These are phyloP conservation scores for Glaucomys volans DNA, from an alignment of 2,113 vertebrate genomes.

Conservation along the genomic window DNA sequence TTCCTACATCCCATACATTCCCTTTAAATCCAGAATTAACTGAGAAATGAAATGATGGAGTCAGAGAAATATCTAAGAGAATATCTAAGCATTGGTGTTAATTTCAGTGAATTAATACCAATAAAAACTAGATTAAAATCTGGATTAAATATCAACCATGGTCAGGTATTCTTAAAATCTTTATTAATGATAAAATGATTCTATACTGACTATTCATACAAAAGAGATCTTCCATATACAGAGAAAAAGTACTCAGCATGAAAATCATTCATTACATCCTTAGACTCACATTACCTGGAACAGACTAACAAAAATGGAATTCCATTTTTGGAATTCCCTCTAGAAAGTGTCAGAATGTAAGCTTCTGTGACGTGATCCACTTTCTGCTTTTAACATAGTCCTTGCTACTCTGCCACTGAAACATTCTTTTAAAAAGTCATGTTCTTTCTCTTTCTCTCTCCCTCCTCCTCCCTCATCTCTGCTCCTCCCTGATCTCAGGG, in stretches of 20 bases:
- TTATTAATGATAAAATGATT: background rate
- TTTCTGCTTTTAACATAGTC: no score
- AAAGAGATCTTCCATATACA: background rate
- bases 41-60: background rate
- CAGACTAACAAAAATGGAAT: background rate
- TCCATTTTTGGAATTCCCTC: no score
- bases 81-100: background rate
- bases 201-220: background rate
- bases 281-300: background rate
- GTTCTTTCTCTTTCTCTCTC: no score
- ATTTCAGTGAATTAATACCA: background rate
- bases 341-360: background rate
- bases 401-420: no score
- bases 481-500: no score
- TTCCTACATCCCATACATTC: background rate
- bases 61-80: background rate
- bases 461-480: no score
- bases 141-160: background rate
- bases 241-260: background rate
- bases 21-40: background rate
- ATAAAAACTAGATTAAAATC: background rate
- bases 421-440: no score
- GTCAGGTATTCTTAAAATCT: background rate
- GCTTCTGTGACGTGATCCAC: no score
- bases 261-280: background rate